These are phyloP conservation scores for Paraescarpia echinospica DNA, from an alignment of 1,140 invertebrate genomes.

Conservation along the genomic window DNA sequence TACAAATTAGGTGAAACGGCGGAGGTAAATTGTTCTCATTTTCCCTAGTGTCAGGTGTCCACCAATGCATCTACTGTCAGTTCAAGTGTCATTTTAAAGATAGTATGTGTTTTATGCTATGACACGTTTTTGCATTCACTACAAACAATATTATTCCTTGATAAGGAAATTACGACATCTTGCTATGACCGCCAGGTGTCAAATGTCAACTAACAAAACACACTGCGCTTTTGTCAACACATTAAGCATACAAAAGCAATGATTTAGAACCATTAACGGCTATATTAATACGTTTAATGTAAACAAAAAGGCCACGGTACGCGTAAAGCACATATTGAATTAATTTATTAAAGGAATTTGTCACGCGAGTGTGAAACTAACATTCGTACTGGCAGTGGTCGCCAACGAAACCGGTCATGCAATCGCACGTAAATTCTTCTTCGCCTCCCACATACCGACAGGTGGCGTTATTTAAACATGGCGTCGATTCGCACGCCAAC, in stretches of 20 bases:
- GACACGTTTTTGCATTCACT: too few species aligned
- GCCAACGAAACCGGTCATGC: background rate
- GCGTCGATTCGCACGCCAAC: background rate
- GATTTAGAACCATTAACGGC: background rate
- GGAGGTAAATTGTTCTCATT: too few species aligned
- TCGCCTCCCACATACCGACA: constrained; percentile 16
- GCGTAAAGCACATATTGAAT: too few species aligned
- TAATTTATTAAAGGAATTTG: background rate
- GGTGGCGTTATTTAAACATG: constrained; percentile 15
- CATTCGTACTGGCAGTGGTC: constrained; percentile 10
- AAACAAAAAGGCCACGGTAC: background rate
- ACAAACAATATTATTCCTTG: too few species aligned
- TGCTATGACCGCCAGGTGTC: too few species aligned
- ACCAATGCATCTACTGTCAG: too few species aligned
- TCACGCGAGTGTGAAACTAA: background rate
- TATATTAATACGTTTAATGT: background rate
- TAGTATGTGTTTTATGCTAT: too few species aligned
- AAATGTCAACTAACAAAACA: too few species aligned
- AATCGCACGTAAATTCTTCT: constrained; percentile 14
- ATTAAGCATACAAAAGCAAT: background rate
- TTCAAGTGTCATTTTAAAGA: too few species aligned
- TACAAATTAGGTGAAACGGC: background rate
- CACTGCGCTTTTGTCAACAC: too few species aligned
- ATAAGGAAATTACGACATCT: too few species aligned
- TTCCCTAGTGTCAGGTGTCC: too few species aligned